phyloP scores from a whole-genome alignment of 2,113 vertebrate species.

The Mobula birostris region DNA sequence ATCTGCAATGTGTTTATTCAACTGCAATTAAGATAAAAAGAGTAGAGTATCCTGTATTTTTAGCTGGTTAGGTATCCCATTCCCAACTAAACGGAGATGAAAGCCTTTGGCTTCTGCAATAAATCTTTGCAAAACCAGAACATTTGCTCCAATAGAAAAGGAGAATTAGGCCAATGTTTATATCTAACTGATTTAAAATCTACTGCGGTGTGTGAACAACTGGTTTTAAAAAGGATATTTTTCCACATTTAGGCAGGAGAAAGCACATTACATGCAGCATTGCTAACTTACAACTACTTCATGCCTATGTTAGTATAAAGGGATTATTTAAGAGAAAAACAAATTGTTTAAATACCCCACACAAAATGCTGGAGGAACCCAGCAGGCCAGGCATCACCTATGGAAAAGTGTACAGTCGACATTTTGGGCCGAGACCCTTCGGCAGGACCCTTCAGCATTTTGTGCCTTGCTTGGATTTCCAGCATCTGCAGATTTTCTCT shows the following conservation, averaged over 20 bases:
- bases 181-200: background rate
- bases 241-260: background rate
- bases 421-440: too few species aligned
- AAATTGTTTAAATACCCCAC: background rate
- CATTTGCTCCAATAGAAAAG: background rate
- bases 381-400: too few species aligned
- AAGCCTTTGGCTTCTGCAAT: background rate
- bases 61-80: background rate
- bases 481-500: too few species aligned
- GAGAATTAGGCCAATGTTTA: background rate
- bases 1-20: background rate
- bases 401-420: too few species aligned
- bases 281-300: background rate
- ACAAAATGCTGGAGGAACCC: too few species aligned
- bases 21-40: background rate
- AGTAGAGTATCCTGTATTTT: background rate
- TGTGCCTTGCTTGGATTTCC: too few species aligned
- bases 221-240: background rate
- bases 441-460: too few species aligned
- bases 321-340: background rate
- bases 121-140: background rate
- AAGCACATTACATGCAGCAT: background rate
- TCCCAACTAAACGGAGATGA: background rate
- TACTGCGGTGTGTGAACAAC: background rate
- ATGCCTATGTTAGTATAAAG: background rate